Conservation (phyloP, 2,113 vertebrate species). For the Rhombomys opimus region DNA sequence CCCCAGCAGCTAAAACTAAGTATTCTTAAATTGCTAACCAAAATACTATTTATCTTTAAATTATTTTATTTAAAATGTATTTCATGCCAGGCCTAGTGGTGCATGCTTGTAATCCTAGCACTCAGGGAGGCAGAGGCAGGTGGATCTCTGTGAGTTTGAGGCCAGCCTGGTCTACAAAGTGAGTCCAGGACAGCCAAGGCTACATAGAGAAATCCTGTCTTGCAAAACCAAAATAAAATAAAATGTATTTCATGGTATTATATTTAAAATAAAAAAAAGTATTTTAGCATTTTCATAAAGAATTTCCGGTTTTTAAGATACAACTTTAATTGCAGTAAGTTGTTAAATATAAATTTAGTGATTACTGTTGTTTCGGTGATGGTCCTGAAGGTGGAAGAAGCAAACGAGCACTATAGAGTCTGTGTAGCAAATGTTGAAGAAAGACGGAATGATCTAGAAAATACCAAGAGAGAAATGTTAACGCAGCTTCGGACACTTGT, state of each 20-base stretch:
- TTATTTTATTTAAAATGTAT: conserved; percentile 36
- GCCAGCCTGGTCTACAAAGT: too few relatives aligned
- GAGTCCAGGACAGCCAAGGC: too few relatives aligned
- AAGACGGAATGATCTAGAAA: conserved; percentile 92
- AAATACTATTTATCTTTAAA: conserved; percentile 61
- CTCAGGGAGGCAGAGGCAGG: too few relatives aligned
- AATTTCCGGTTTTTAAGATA: neutral
- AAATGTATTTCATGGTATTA: conserved; percentile 15
- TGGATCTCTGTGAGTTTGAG: too few relatives aligned
- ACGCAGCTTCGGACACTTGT: conserved; percentile 95
- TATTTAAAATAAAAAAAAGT: conserved; percentile 45
- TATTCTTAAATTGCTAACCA: conserved; percentile 43
- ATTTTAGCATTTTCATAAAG: conserved; percentile 44
- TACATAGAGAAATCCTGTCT: too few relatives aligned
- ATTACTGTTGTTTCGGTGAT: conserved; percentile 42
- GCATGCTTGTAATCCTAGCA: too few relatives aligned
- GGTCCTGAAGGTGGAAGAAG: conserved; percentile 93
- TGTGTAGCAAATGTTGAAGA: conserved; percentile 93
- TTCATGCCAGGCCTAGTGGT: too few relatives aligned
- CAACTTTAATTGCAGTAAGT: conserved; percentile 24
- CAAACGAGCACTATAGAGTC: conserved; percentile 93
- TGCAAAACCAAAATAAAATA: neutral
- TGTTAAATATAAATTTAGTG: conserved; percentile 53
- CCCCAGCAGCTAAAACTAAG: neutral
- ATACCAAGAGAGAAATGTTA: conserved; percentile 94